Evolutionary conservation across 1,140 invertebrate genomes (phyloP), one percentile per base, ranked within the genome.

Genomic region (Danaus melanippus): DNA sequence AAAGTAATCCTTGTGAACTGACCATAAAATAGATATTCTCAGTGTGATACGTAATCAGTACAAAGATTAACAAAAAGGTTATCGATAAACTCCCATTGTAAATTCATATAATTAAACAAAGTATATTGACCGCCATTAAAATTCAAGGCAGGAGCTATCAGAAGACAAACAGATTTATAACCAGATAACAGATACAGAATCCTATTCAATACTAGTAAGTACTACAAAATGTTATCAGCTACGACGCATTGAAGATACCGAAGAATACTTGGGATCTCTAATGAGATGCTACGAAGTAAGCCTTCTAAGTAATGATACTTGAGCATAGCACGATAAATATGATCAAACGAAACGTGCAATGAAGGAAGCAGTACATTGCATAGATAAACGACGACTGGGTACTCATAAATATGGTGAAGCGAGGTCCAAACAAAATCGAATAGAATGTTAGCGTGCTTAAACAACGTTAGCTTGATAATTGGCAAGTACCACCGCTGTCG

Each of bases 281-380:
- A 80, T 83, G 76, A 83, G 79, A 72, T 67, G 62, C 66, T 69
- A 66, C 54, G 61, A 51, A 53, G 54, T 57, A 64, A 60, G 57
- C 53, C 62, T 48, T 32, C 49, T 73, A 79, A 84, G 57, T 78
- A 79, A 84, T 80, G 68, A 65, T 59, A 67, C 50, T 40, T 51
- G 50, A 64, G 56, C 50, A 55, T 60, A 55, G 48, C 60, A 71
- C 69, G 68, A 79, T 78, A 81, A 84, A 84, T 77, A 80, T 80
- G 78, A 81, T 77, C 73, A 74, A 79, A 79, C 69, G 75, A 79
- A 84, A 82, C 77, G 71, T 71, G 74, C 69, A 69, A 67, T 73
- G 55, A 69, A 83, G 78, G 79, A 83, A 81, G 81, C 67, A 71
- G 70, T 77, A 75, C 56, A 60, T 81, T 77, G 80, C 70, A 75